Evolutionary conservation across 2,888 invertebrate genomes (phyloP).

Genomic region (Tanypteryx hageni): DNA sequence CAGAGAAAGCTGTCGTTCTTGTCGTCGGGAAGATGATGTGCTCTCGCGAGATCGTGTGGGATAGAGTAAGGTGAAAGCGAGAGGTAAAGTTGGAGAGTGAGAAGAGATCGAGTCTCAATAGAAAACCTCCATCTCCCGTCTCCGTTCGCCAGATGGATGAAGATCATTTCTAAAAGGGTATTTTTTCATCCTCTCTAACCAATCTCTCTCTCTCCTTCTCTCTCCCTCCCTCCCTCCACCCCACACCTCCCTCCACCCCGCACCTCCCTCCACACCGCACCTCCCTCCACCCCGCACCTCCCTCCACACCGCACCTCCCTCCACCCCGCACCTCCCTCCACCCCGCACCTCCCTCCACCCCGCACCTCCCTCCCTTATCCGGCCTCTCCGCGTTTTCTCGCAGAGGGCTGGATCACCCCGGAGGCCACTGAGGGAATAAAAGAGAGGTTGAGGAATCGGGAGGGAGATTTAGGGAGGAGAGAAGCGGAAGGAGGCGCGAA

Average conservation of each 20-base stretch:
- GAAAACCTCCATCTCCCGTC: neutral
- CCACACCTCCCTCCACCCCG: neutral
- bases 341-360: no score
- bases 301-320: neutral
- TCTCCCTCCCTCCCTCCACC: neutral
- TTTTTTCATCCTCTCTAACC: neutral
- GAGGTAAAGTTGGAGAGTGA: neutral
- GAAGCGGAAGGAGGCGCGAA: neutral
- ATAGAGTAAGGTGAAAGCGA: constrained; percentile 9
- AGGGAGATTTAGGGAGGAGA: neutral
- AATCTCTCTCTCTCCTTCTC: neutral
- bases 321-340: neutral
- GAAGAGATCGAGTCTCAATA: constrained; percentile 30
- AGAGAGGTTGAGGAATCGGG: no score
- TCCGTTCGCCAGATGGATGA: constrained; percentile 25
- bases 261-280: no score
- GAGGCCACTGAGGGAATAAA: neutral
- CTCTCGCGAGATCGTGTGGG: constrained; percentile 9
- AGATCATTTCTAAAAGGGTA: constrained; percentile 12
- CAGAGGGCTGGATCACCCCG: constrained; percentile 1
- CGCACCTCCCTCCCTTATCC: neutral
- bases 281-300: neutral
- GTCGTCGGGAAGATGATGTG: neutral
- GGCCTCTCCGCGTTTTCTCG: neutral
- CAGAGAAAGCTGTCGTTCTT: neutral